phyloP scores from a whole-genome alignment of 1,140 invertebrate genomes.

The Octopus bimaculoides region DNA sequence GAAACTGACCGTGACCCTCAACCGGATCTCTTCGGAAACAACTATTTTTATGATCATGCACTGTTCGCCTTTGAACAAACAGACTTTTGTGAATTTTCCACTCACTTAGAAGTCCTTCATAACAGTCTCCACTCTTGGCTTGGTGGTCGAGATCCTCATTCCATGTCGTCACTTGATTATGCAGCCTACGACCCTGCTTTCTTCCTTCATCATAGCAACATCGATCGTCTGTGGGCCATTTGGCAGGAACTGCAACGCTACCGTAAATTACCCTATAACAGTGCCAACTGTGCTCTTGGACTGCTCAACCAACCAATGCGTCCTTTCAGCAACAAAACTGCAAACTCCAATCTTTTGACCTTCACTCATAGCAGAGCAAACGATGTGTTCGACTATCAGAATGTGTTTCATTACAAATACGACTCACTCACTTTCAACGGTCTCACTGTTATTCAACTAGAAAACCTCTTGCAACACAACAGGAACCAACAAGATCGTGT shows the following conservation, averaged over 20 bases:
- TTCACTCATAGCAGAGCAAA: slow-evolving; percentile 11
- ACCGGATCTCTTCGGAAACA: slow-evolving; percentile 24
- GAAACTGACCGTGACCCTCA: slow-evolving; percentile 26
- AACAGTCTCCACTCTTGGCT: slow-evolving; percentile 30
- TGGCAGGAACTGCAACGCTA: slow-evolving; percentile 22
- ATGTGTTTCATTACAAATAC: slow-evolving; percentile 23
- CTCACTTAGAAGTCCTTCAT: slow-evolving; percentile 29
- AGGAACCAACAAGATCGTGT: slow-evolving; percentile 18
- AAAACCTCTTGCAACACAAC: slow-evolving; percentile 14
- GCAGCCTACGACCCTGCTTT: slow-evolving; percentile 30
- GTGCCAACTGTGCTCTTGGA: slow-evolving; percentile 11
- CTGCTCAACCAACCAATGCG: slow-evolving; percentile 7
- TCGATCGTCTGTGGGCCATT: slow-evolving; percentile 23
- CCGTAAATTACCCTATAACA: slow-evolving; percentile 17
- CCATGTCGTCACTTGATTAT: slow-evolving; percentile 21
- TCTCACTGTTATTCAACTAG: slow-evolving; percentile 24
- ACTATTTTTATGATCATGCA: slow-evolving; percentile 18
- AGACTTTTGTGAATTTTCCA: slow-evolving; percentile 27
- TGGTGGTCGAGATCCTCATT: slow-evolving; percentile 19
- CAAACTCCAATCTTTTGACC: slow-evolving; percentile 12
- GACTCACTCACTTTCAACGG: slow-evolving; percentile 30
- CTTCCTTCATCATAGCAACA: slow-evolving; percentile 27
- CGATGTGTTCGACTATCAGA: slow-evolving; percentile 27
- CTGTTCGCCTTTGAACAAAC: slow-evolving; percentile 27
- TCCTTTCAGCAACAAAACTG: slow-evolving; percentile 17